phyloP scores from a whole-genome alignment of 2,888 invertebrate genomes.

The Drosophila colorata region DNA sequence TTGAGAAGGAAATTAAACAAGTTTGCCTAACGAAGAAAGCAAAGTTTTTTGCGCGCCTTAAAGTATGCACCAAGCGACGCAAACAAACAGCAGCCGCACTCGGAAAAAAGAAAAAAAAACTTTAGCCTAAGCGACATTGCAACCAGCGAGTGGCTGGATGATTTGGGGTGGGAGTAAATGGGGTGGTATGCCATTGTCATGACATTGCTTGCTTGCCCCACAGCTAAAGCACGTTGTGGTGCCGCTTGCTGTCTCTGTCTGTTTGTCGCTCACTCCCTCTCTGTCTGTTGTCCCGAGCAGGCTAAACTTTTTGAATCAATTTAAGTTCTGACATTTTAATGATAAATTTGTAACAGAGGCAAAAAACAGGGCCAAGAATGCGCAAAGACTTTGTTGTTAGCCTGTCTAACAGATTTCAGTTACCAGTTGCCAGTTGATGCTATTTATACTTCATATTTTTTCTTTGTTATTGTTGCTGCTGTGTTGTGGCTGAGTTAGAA shows the following conservation, averaged over 20 bases:
- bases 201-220: slow-evolving; percentile 28
- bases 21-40: slow-evolving; percentile 73
- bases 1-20: slow-evolving; percentile 80
- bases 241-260: slow-evolving; percentile 10
- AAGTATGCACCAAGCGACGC: slow-evolving; percentile 67
- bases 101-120: slow-evolving; percentile 28
- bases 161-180: slow-evolving; percentile 7
- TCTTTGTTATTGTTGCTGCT: neutral
- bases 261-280: slow-evolving; percentile 12
- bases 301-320: slow-evolving; percentile 78
- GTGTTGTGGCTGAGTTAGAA: slow-evolving; percentile 34
- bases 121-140: slow-evolving; percentile 60
- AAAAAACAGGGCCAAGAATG: slow-evolving; percentile 64
- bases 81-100: slow-evolving; percentile 45
- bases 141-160: slow-evolving; percentile 21
- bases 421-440: slow-evolving; percentile 22
- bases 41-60: slow-evolving; percentile 73
- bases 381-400: slow-evolving; percentile 27
- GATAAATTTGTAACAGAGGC: slow-evolving; percentile 75
- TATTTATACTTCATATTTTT: slow-evolving; percentile 1
- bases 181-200: slow-evolving; percentile 44
- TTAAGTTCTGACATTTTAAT: slow-evolving; percentile 81
- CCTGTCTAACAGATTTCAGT: slow-evolving; percentile 32
- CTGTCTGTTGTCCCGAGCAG: neutral
- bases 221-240: slow-evolving; percentile 19